phyloP scores from a whole-genome alignment of 2,888 invertebrate species.

The Netelia melanura region DNA sequence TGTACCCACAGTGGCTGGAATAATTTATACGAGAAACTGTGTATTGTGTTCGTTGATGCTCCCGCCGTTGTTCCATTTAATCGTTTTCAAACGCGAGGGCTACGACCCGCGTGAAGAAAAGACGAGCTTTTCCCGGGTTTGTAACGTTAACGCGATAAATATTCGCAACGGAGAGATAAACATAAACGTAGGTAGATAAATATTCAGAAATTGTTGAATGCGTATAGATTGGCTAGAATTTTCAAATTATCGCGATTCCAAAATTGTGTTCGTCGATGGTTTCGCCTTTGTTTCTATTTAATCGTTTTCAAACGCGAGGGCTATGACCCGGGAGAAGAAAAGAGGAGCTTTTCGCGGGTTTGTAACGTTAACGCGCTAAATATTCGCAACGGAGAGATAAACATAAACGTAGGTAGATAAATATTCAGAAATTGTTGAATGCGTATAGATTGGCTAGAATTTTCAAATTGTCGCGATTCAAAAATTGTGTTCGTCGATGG shows the following conservation, averaged over 20 bases:
- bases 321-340: neutral
- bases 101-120: neutral
- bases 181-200: too few relatives aligned
- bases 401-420: too few relatives aligned
- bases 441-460: neutral
- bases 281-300: neutral
- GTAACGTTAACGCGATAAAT: neutral
- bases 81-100: conserved; percentile 16
- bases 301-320: conserved; percentile 23
- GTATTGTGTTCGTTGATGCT: neutral
- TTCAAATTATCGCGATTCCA: neutral
- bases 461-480: neutral
- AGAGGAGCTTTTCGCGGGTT: neutral
- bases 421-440: too few relatives aligned
- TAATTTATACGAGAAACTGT: conserved; percentile 27
- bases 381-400: neutral
- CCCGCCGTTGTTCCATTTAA: conserved; percentile 11
- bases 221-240: neutral
- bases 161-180: neutral
- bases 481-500: neutral
- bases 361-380: neutral
- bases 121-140: neutral
- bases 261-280: neutral
- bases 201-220: too few relatives aligned
- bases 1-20: conserved; percentile 27